phyloP scores from a whole-genome alignment of 2,888 invertebrate genomes.

The Leptura quadrifasciata region DNA sequence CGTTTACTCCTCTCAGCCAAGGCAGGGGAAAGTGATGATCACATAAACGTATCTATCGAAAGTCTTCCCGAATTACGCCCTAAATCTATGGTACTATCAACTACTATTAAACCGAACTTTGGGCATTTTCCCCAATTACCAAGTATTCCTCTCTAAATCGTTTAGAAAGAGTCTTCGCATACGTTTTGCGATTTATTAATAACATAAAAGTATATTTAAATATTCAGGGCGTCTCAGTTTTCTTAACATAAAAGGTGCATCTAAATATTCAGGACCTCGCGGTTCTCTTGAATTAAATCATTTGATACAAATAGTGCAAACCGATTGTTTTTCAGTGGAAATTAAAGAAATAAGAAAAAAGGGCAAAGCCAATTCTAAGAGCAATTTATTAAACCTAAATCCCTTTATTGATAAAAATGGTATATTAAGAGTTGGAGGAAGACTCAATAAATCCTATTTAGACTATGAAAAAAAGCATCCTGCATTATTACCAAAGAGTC shows the following conservation, averaged over 20 bases:
- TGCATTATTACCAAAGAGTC: conserved; percentile 36
- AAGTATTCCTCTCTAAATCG: background rate
- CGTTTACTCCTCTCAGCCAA: conserved; percentile 19
- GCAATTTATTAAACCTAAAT: conserved; percentile 35
- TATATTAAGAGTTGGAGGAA: conserved; percentile 45
- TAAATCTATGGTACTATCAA: background rate
- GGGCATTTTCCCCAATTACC: background rate
- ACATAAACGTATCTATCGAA: background rate
- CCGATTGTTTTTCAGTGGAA: conserved; percentile 29
- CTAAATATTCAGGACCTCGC: background rate
- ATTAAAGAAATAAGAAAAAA: conserved; percentile 35
- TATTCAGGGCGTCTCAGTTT: background rate
- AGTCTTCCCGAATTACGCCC: conserved; percentile 16
- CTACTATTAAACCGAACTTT: background rate
- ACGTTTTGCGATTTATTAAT: conserved; percentile 2
- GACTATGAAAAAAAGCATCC: conserved; percentile 45
- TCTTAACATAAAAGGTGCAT: background rate
- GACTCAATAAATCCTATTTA: conserved; percentile 39
- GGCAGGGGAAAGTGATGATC: background rate
- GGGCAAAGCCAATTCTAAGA: conserved; percentile 12
- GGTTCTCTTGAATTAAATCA: conserved; percentile 27
- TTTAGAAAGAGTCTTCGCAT: conserved; percentile 4
- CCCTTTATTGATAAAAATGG: conserved; percentile 41
- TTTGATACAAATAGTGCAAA: conserved; percentile 13
- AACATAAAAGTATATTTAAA: background rate